Base-by-base conservation (phyloP, 1,140 invertebrate species). In the Halyomorpha halys region DNA sequence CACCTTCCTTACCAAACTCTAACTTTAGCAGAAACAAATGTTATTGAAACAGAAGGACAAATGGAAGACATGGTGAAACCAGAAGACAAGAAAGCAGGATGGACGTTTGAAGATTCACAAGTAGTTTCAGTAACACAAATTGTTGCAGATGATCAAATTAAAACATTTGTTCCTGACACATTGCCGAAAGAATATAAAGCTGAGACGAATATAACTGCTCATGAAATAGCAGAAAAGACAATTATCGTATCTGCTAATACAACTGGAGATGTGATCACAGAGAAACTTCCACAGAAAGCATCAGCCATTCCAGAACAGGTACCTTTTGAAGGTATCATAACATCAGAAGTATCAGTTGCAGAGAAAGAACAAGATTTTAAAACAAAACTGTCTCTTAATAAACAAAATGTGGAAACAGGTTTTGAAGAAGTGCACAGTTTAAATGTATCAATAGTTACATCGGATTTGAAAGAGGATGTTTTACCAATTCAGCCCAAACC, bases 181-280 rank as follows among this genome's bases (percentile, higher is more conserved):
- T 59, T 63, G 34, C 66, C 64, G 23, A 61, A 65, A 47, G 49
- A 62, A 25, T 61, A 66, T 44, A 59, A 59, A 39, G 80, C 81
- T 25, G 69, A 71, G 3, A 59, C 80, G 5, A 74, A 77, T 53
- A 74, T 82, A 62, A 71, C 75, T 62, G 70, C 75, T 16, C 75
- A 80, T 69, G 70, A 71, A 51, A 76, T 82, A 25, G 80, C 81
- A 6, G 73, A 78, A 0, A 78, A 76, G 66, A 76, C 76, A 53
- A 76, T 68, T 13, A 34, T 69, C 19, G 34, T 65, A 18, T 30
- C 69, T 56, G 68, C 47, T 54, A 66, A 63, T 66, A 66, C 53
- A 25, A 62, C 34, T 15, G 63, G 59, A 44, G 65, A 65, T 49
- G 25, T 69, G 27, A 44, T 27, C 8, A 4, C 27, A 56, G 18